Conservation (phyloP, 2,888 invertebrate species). For the Ganaspis brasiliensis region DNA sequence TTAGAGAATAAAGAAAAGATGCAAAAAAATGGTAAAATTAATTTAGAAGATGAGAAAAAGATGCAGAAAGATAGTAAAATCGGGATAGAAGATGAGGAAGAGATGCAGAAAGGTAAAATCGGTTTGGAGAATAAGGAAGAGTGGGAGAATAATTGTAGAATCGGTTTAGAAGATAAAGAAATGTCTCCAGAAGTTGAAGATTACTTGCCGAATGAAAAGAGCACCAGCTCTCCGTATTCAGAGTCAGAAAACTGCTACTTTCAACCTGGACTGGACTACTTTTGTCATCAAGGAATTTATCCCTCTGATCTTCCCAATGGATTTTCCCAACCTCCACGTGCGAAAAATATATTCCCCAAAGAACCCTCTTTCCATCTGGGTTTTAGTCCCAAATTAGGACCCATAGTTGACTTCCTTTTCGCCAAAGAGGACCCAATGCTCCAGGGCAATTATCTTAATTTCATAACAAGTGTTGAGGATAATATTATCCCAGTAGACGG, state of each 20-base stretch:
- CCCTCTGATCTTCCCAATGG: neutral
- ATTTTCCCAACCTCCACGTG: neutral
- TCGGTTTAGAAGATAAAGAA: no score
- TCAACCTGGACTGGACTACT: neutral
- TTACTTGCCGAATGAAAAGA: no score
- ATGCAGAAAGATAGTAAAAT: neutral
- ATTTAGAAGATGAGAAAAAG: neutral
- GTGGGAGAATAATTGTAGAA: no score
- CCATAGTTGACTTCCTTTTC: conserved; percentile 63
- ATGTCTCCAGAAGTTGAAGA: no score
- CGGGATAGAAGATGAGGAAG: neutral
- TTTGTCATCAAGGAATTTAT: neutral
- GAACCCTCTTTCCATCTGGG: conserved; percentile 54
- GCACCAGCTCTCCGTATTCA: no score
- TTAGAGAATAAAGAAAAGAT: neutral
- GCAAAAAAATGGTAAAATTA: neutral
- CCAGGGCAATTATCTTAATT: conserved; percentile 70
- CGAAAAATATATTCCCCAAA: conserved; percentile 2
- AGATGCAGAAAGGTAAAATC: no score
- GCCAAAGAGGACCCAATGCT: conserved; percentile 63
- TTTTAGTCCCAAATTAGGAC: conserved; percentile 46
- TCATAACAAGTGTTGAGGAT: conserved; percentile 74
- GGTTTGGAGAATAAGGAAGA: no score
- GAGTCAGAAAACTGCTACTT: neutral
- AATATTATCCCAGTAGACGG: neutral